Conservation (phyloP, 2,113 vertebrate species). For the Panurus biarmicus region DNA sequence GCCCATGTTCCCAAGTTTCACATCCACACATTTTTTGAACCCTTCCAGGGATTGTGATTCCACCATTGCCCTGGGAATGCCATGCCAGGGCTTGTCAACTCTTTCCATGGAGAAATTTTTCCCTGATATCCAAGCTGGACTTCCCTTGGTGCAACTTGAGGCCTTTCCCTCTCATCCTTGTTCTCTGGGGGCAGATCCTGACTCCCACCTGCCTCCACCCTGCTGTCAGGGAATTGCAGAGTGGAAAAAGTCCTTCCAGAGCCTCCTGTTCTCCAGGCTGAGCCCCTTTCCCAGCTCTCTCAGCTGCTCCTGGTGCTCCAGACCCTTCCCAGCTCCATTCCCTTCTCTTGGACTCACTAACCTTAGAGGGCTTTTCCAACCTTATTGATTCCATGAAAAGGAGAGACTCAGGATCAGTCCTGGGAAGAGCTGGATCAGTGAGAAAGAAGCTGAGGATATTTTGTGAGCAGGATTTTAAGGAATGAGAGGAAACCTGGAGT, state of each 20-base stretch:
- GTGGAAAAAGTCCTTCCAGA: not conserved
- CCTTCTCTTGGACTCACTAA: not conserved
- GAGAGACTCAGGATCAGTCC: not conserved
- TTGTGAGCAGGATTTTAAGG: not conserved
- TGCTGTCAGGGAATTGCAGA: not conserved
- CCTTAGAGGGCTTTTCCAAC: not conserved
- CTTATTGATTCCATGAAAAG: accelerated
- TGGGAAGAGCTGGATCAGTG: not conserved
- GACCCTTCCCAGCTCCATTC: not conserved
- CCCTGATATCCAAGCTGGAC: not conserved
- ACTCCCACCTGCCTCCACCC: not conserved
- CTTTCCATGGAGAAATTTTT: not conserved
- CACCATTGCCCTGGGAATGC: not conserved
- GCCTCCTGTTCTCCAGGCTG: not conserved
- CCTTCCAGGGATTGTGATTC: not conserved
- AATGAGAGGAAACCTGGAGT: not conserved
- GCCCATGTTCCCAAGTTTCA: not conserved
- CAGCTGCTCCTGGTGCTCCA: not conserved
- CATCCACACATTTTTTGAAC: not conserved
- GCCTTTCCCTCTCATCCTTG: accelerated
- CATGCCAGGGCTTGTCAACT: not conserved
- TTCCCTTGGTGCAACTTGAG: not conserved
- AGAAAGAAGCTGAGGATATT: not conserved
- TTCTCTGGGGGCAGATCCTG: not conserved
- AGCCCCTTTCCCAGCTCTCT: not conserved